These are phyloP conservation scores for Gymnoscopelus microlampas DNA, from an alignment of 2,797 vertebrate genomes.

Conservation along the genomic window DNA sequence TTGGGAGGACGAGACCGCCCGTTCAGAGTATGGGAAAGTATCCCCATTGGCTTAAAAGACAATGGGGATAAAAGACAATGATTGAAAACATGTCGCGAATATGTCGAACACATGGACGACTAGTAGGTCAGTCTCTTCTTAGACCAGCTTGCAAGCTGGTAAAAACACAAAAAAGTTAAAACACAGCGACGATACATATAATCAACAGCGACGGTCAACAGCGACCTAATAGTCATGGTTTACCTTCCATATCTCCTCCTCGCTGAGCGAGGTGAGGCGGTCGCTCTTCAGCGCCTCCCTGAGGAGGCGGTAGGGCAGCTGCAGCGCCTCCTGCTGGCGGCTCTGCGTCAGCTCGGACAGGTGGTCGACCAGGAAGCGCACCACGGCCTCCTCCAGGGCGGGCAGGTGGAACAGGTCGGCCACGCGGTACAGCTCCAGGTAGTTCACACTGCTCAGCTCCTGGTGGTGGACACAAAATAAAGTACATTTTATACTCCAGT, in stretches of 20 bases:
- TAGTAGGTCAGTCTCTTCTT: too few relatives aligned
- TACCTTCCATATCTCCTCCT: slow-evolving; percentile 99
- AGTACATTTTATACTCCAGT: too few relatives aligned
- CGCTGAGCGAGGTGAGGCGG: slow-evolving; percentile 93
- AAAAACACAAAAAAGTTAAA: too few relatives aligned
- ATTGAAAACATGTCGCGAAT: too few relatives aligned
- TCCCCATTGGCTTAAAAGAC: too few relatives aligned
- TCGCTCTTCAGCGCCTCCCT: slow-evolving; percentile 96
- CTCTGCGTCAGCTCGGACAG: slow-evolving; percentile 92
- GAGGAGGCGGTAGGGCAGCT: slow-evolving; percentile 93
- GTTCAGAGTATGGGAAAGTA: too few relatives aligned
- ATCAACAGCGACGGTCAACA: too few relatives aligned
- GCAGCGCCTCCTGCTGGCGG: slow-evolving; percentile 90
- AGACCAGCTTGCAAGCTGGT: too few relatives aligned
- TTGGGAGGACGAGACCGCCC: too few relatives aligned
- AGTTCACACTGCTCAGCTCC: slow-evolving; percentile 97
- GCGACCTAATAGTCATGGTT: neutral
- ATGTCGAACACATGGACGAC: too few relatives aligned
- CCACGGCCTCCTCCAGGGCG: slow-evolving; percentile 92
- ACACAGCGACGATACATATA: too few relatives aligned
- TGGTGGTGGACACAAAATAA: slow-evolving; percentile 58
- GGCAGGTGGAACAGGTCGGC: slow-evolving; percentile 98
- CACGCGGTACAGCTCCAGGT: slow-evolving; percentile 96
- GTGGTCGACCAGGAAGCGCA: slow-evolving; percentile 95
- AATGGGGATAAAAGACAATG: too few relatives aligned